phyloP scores from a whole-genome alignment of 2,113 vertebrate genomes.

The Paedocypris sp. region DNA sequence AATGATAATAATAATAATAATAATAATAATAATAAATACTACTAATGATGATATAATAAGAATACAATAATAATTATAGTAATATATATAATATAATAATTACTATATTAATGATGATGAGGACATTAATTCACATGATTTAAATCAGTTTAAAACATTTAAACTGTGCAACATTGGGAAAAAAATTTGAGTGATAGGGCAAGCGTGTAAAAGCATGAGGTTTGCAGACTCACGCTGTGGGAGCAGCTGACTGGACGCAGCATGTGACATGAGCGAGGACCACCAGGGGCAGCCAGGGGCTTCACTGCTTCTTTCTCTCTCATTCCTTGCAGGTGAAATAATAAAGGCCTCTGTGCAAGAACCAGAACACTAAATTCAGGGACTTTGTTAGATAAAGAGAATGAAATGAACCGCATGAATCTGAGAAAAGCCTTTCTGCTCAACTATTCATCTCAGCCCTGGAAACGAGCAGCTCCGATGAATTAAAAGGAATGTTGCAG shows the following conservation, averaged over 20 bases:
- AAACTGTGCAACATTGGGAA: not conserved
- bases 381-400: not conserved
- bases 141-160: too few relatives aligned
- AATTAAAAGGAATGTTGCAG: too few relatives aligned
- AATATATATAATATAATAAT: too few relatives aligned
- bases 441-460: not conserved
- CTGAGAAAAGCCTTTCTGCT: not conserved
- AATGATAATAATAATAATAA: too few relatives aligned
- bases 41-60: too few relatives aligned
- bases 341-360: conserved; percentile 37
- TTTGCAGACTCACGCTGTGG: not conserved
- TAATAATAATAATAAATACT: too few relatives aligned
- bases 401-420: not conserved
- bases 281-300: not conserved
- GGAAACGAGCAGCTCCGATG: too few relatives aligned
- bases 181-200: not conserved
- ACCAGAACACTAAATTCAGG: not conserved
- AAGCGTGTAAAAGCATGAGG: not conserved
- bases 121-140: too few relatives aligned
- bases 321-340: conserved; percentile 57
- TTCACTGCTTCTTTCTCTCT: conserved; percentile 16
- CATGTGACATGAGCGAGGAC: not conserved
- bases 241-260: not conserved
- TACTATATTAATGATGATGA: too few relatives aligned
- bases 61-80: too few relatives aligned